Percentiles rank a stretch among this genome's conserved stretches.
Evolutionary conservation across 2,888 invertebrate species (phyloP).

Genomic region (Villa cingulata): DNA sequence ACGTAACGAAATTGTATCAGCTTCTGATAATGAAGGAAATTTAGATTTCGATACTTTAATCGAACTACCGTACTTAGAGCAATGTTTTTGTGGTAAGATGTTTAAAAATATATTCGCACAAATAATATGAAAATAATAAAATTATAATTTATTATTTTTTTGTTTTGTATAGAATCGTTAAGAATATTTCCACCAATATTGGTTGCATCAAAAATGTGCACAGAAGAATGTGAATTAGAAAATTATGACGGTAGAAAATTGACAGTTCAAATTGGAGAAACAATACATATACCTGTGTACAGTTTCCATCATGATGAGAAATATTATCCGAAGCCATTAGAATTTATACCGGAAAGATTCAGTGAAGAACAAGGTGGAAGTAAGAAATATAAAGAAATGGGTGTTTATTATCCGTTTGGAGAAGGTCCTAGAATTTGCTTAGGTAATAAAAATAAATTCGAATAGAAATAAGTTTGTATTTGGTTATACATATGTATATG

Average conservation of each 20-base stretch:
- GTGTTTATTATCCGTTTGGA: conserved; percentile 26
- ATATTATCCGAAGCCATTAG: conserved; percentile 20
- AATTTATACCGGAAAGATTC: conserved; percentile 29
- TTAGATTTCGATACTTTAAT: conserved; percentile 25
- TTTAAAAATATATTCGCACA: too few species aligned
- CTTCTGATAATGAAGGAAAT: conserved; percentile 14
- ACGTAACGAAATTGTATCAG: conserved; percentile 20
- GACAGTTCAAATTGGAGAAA: conserved; percentile 18
- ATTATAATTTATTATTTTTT: too few species aligned
- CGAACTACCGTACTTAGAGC: conserved; percentile 28
- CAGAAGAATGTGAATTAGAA: conserved; percentile 20
- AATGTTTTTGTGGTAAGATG: conserved; percentile 29
- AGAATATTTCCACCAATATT: conserved; percentile 24
- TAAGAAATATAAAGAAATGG: conserved; percentile 25
- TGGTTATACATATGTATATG: neutral
- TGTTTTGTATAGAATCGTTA: conserved; percentile 10
- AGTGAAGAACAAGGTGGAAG: conserved; percentile 22
- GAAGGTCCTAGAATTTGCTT: conserved; percentile 31
- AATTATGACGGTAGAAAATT: conserved; percentile 22
- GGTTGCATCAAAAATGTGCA: conserved; percentile 23
- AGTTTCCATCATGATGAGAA: conserved; percentile 24
- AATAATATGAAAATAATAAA: too few species aligned
- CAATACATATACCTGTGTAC: conserved; percentile 22
- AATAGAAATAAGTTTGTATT: neutral
- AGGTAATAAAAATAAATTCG: conserved; percentile 16